Evolutionary conservation across 2,888 invertebrate genomes (phyloP).

Genomic region (Deladenus siricidicola): DNA sequence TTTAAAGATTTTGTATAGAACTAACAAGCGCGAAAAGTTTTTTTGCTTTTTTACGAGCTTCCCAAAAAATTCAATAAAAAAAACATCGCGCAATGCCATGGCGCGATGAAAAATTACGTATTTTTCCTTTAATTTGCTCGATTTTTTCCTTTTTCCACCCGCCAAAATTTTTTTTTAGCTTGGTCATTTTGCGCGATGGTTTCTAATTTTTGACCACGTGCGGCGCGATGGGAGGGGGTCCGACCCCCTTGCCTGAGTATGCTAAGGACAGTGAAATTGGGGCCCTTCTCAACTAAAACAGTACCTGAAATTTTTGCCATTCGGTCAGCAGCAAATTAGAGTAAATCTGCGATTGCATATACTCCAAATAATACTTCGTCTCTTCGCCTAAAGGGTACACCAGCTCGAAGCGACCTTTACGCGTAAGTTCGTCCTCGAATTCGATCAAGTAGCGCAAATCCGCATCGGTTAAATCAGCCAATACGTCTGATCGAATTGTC

Average conservation of each 20-base stretch:
- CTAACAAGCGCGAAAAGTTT: not conserved
- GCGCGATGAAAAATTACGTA: too few species aligned
- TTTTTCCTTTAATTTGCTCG: too few species aligned
- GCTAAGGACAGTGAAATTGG: constrained; percentile 5
- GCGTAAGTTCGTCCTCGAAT: constrained; percentile 56
- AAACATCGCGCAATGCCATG: too few species aligned
- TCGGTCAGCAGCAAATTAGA: constrained; percentile 42
- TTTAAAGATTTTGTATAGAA: too few species aligned
- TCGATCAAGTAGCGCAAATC: constrained; percentile 52
- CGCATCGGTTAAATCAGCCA: constrained; percentile 25
- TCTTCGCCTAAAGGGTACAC: constrained; percentile 56
- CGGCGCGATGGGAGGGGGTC: too few species aligned
- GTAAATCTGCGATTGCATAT: constrained; percentile 51
- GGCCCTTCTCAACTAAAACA: constrained; percentile 12
- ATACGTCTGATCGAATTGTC: constrained; percentile 24
- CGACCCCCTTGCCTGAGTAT: too few species aligned
- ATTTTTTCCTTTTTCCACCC: not conserved
- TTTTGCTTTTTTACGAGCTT: too few species aligned
- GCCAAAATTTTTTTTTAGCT: too few species aligned
- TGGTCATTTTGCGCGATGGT: too few species aligned
- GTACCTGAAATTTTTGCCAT: constrained; percentile 31
- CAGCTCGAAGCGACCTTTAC: constrained; percentile 56
- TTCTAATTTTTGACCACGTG: too few species aligned
- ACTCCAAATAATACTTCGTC: constrained; percentile 54
- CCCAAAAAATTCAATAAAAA: too few species aligned